These are phyloP conservation scores for fruit fly (Drosophila melanogaster) DNA, from an alignment of 1,140 invertebrate species.

Conservation along the genomic window DNA sequence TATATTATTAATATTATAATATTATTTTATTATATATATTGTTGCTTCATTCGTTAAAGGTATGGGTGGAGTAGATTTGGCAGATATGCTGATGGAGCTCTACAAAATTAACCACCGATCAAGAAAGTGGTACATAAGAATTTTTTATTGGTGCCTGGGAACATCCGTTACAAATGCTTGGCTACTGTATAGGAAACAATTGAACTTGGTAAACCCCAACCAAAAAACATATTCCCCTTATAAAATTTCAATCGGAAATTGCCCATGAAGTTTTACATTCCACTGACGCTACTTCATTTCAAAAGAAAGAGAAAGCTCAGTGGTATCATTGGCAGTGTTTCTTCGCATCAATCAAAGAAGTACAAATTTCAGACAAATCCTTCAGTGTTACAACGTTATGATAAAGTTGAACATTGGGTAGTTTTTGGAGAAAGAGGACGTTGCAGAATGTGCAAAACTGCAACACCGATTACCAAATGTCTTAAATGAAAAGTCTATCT, in stretches of 20 bases:
- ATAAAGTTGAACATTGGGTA: too few relatives aligned
- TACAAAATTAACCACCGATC: conserved; percentile 18
- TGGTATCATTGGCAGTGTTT: conserved; percentile 4
- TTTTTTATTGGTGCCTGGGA: conserved; percentile 10
- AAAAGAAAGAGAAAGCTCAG: conserved; percentile 25
- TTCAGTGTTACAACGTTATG: too few relatives aligned
- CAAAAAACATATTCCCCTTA: conserved; percentile 20
- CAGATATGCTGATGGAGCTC: conserved; percentile 38
- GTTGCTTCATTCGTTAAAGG: conserved; percentile 6
- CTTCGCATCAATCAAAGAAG: conserved; percentile 11
- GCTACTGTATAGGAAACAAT: conserved; percentile 13
- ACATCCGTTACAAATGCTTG: conserved; percentile 20
- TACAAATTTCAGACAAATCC: conserved; percentile 33
- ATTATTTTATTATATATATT: too few relatives aligned
- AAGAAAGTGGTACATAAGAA: conserved; percentile 1
- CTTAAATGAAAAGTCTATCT: too few relatives aligned
- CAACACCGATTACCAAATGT: conserved; percentile 21
- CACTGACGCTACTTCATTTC: conserved; percentile 6
- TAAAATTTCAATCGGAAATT: conserved; percentile 27
- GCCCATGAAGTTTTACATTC: conserved; percentile 16
- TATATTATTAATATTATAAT: too few relatives aligned
- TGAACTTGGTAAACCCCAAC: conserved; percentile 10
- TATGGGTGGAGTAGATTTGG: conserved; percentile 25
- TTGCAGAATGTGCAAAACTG: conserved; percentile 43
- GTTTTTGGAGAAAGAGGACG: too few relatives aligned